Base-by-base conservation (phyloP, 2,888 invertebrate species). In the Phortica magna region DNA sequence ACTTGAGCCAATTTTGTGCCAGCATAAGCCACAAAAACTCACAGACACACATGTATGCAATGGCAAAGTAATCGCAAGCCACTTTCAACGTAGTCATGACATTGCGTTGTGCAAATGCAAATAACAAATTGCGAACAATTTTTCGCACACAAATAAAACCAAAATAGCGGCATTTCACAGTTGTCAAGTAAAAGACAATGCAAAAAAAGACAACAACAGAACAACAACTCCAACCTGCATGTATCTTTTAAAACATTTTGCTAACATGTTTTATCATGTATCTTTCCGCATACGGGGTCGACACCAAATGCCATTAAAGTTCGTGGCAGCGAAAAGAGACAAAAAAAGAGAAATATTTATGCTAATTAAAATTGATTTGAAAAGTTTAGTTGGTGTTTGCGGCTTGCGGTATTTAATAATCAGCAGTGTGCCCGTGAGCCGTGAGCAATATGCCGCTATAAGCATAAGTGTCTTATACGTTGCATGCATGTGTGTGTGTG, bases 281-380 rank as follows among this genome's bases (percentile, higher is more conserved):
- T 55, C n/a, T 6, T 55, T 55, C n/a, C 1, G 14, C n/a, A 55
- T 55, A 55, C 2, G 5, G 1, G 31, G 31, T 31, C 31, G n/a
- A 55, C 17, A 17, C n/a, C 9, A 55, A 55, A 7, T 55, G n/a
- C n/a, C 55, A 55, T 17, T 31, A 55, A 55, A n/a, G 55, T 17
- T 7, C 10, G 10, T 61, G 61, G 7, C 7, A 17, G 9, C 9
- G 61, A 9, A 61, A 61, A 22, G 10, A 9, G 59, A 72, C 65
- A 61, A 72, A 78, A 79, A 48, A 80, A 83, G 85, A 88, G 86
- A 81, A 82, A 84, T 85, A 87, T 89, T 89, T 85, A 83, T 84
- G 87, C 87, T 88, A 88, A 88, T 88, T 88, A 89, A 89, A 87
- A 88, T 89, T 89, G 89, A 89, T 88, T 89, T 82, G 87, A 88